phyloP scores from a whole-genome alignment of 92 coral and sea anemone species.

The Epizoanthus fatuus region DNA sequence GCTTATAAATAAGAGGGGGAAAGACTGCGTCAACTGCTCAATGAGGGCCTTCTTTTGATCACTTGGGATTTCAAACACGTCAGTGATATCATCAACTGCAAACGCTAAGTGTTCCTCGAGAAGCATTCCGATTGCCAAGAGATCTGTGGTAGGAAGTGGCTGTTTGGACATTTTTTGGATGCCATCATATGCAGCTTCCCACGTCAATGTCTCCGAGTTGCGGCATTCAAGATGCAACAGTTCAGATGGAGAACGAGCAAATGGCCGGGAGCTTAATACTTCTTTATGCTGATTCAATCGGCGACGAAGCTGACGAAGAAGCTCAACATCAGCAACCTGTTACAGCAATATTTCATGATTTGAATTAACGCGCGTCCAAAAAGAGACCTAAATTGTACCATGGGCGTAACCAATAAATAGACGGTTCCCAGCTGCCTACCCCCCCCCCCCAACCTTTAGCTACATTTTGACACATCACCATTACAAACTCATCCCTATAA shows the following conservation, averaged over 20 bases:
- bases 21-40: slow-evolving; percentile 19
- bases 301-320: slow-evolving; percentile 29
- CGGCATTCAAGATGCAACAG: slow-evolving; percentile 26
- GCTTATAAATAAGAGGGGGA: slow-evolving; percentile 37
- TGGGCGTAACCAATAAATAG: no score
- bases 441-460: background rate
- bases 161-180: slow-evolving; percentile 29
- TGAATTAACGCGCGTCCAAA: no score
- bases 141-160: slow-evolving; percentile 33
- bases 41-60: slow-evolving; percentile 18
- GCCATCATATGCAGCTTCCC: slow-evolving; percentile 44
- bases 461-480: no score
- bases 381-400: no score
- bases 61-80: slow-evolving; percentile 18
- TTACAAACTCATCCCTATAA: no score
- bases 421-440: no score
- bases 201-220: slow-evolving; percentile 32
- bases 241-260: slow-evolving; percentile 36
- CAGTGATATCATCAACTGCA: slow-evolving; percentile 34
- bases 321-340: background rate
- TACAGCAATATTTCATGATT: no score
- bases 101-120: slow-evolving; percentile 36
- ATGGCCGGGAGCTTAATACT: slow-evolving; percentile 12
- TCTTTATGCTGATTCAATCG: slow-evolving; percentile 33
- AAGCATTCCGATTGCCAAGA: slow-evolving; percentile 29